These are phyloP conservation scores for Asbolus verrucosus DNA, from an alignment of 1,140 invertebrate species.

Conservation along the genomic window DNA sequence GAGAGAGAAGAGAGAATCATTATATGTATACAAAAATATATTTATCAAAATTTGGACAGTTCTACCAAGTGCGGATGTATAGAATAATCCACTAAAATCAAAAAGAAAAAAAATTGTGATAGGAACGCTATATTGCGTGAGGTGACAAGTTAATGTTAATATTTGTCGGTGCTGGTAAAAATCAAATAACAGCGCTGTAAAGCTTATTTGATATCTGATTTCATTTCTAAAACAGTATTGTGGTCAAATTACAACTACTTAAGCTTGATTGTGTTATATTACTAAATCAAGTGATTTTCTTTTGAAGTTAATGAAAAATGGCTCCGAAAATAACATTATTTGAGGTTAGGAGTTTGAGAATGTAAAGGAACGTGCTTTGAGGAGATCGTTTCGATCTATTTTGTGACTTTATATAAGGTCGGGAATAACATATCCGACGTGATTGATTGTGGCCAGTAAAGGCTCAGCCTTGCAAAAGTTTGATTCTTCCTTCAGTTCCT, in stretches of 20 bases:
- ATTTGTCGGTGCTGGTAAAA: conserved; percentile 9
- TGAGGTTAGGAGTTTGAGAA: not conserved
- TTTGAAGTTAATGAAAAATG: conserved; percentile 7
- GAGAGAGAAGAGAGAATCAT: not conserved
- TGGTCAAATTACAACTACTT: not conserved
- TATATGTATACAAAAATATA: conserved; percentile 11
- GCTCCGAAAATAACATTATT: not conserved
- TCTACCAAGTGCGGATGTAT: conserved; percentile 4
- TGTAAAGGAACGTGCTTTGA: conserved; percentile 11
- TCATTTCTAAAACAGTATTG: not conserved
- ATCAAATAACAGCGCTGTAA: conserved; percentile 8
- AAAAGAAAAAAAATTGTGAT: not conserved
- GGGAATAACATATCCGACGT: conserved; percentile 6
- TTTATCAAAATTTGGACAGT: not conserved
- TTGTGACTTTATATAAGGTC: conserved; percentile 16
- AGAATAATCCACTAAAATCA: conserved; percentile 12
- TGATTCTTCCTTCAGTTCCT: conserved; percentile 8
- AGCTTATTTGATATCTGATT: conserved; percentile 1
- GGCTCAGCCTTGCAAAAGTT: conserved; percentile 26
- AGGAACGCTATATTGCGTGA: conserved; percentile 13
- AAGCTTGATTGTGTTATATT: not conserved
- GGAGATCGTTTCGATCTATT: conserved; percentile 1
- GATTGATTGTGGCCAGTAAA: conserved; percentile 20
- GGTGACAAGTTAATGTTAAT: conserved; percentile 20
- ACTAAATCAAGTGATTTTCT: not conserved